Evolutionary conservation across 2,113 vertebrate genomes (phyloP).

Genomic region (Pangasianodon gigas): DNA sequence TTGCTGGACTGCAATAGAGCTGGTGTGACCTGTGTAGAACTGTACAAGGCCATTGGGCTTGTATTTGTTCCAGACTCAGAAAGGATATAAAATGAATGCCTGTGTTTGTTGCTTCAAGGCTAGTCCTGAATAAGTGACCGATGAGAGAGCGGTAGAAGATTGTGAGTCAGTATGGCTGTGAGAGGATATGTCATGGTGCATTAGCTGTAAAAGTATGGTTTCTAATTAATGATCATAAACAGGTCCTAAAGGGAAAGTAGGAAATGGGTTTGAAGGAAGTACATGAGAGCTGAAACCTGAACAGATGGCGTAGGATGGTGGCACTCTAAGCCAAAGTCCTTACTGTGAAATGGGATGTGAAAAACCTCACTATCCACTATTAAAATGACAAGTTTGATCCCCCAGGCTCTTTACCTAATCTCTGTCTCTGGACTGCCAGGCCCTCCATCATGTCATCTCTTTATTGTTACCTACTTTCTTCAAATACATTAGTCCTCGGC

Average conservation of each 20-base stretch:
- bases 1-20: neutral
- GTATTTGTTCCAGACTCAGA: conserved; percentile 1
- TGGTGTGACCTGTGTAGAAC: neutral
- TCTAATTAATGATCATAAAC: neutral
- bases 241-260: conserved; percentile 23
- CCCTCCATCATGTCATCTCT: neutral
- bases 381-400: conserved; percentile 19
- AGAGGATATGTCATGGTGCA: neutral
- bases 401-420: neutral
- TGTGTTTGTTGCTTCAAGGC: conserved; percentile 5
- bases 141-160: conserved; percentile 4
- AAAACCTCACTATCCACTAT: conserved; percentile 52
- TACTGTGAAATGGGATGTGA: conserved; percentile 59
- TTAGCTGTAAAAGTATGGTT: neutral
- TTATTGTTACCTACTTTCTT: neutral
- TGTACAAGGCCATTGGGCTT: neutral
- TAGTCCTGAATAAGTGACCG: conserved; percentile 2
- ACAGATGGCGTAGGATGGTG: conserved; percentile 66
- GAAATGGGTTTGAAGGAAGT: conserved; percentile 61
- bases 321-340: conserved; percentile 59
- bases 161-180: neutral
- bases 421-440: neutral
- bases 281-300: conserved; percentile 62
- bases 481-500: neutral
- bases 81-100: neutral